These are phyloP conservation scores for Ophion ventricosus DNA, from an alignment of 2,888 invertebrate species.

Conservation along the genomic window DNA sequence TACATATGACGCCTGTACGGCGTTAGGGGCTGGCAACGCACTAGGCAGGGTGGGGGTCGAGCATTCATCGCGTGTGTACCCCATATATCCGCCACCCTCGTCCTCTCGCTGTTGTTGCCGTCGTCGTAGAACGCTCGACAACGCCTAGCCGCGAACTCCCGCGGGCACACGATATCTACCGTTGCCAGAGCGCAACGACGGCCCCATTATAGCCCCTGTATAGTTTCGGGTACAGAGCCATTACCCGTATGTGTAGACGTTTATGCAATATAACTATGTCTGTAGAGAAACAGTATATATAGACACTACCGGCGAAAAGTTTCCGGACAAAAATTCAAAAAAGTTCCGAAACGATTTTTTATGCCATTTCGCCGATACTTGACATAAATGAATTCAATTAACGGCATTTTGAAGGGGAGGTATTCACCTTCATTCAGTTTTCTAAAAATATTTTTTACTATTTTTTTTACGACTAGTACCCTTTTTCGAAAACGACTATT, in stretches of 20 bases:
- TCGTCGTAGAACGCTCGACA: conserved; percentile 47
- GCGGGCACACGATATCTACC: conserved; percentile 62
- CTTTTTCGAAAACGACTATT: too few relatives aligned
- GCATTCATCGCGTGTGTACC: conserved; percentile 54
- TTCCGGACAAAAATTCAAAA: too few relatives aligned
- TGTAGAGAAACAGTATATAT: conserved; percentile 10
- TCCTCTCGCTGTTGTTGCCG: conserved; percentile 38
- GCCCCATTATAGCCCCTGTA: conserved; percentile 50
- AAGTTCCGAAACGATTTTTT: too few relatives aligned
- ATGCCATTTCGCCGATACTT: too few relatives aligned
- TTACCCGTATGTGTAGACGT: conserved; percentile 14
- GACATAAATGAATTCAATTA: too few relatives aligned
- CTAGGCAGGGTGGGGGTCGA: conserved; percentile 38
- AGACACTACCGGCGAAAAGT: too few relatives aligned
- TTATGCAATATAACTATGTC: conserved; percentile 7
- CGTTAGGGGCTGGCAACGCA: conserved; percentile 45
- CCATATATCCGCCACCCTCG: conserved; percentile 57
- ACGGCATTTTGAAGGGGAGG: too few relatives aligned
- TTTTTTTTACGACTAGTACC: too few relatives aligned
- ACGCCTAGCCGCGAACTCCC: conserved; percentile 59
- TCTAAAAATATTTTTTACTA: too few relatives aligned
- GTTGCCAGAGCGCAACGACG: conserved; percentile 54
- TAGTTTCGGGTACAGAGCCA: conserved; percentile 23
- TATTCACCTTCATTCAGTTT: too few relatives aligned
- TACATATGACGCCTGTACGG: conserved; percentile 24